Evolutionary conservation across 2,888 invertebrate species (phyloP).

Genomic region (Spialia ferax): DNA sequence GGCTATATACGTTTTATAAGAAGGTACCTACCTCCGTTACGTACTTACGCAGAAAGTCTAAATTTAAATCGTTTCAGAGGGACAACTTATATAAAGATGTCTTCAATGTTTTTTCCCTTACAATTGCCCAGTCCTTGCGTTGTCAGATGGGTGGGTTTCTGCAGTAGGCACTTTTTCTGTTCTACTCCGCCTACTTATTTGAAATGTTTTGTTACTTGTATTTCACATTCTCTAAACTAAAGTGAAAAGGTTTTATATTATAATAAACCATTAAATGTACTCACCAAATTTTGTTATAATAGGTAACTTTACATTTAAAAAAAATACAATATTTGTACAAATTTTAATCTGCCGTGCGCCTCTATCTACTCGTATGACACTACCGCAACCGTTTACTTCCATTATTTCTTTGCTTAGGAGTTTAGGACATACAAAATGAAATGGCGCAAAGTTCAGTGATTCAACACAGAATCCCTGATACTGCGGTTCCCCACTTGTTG

Average conservation of each 20-base stretch:
- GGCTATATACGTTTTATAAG: too few relatives aligned
- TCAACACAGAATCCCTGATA: slow-evolving; percentile 41
- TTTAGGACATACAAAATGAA: slow-evolving; percentile 44
- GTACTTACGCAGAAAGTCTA: slow-evolving; percentile 31
- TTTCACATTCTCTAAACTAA: slow-evolving; percentile 33
- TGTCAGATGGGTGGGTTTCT: slow-evolving; percentile 69
- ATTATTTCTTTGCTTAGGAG: slow-evolving; percentile 47
- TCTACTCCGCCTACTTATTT: slow-evolving; percentile 56
- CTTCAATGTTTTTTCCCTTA: slow-evolving; percentile 60
- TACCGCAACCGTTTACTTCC: slow-evolving; percentile 35
- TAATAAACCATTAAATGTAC: slow-evolving; percentile 18
- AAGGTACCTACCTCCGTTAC: too few relatives aligned
- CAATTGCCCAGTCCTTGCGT: slow-evolving; percentile 64
- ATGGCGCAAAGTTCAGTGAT: slow-evolving; percentile 39
- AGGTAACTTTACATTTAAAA: too few relatives aligned
- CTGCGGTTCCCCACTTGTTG: slow-evolving; percentile 52
- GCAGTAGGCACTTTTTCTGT: slow-evolving; percentile 68
- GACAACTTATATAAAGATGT: slow-evolving; percentile 41
- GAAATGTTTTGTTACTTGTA: slow-evolving; percentile 43
- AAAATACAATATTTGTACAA: too few relatives aligned
- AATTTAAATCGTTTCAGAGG: slow-evolving; percentile 32
- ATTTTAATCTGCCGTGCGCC: too few relatives aligned
- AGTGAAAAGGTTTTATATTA: slow-evolving; percentile 11
- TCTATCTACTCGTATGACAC: not conserved
- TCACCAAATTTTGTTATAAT: too few relatives aligned